phyloP scores from a whole-genome alignment of 2,888 invertebrate species.

The Drosophila koepferae region DNA sequence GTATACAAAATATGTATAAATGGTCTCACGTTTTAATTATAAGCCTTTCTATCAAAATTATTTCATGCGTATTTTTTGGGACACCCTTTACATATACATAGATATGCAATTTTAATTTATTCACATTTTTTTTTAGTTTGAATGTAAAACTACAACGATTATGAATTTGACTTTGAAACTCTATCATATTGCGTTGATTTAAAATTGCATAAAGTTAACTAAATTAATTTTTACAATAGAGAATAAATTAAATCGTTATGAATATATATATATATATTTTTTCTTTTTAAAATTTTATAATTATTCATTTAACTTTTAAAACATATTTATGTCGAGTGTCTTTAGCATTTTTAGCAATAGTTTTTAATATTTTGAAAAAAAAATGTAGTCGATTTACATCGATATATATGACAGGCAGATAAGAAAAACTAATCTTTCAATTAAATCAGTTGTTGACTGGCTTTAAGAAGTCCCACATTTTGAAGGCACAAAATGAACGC shows the following conservation, averaged over 20 bases:
- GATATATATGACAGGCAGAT: neutral
- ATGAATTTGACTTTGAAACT: neutral
- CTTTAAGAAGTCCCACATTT: neutral
- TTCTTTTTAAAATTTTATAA: too few species aligned
- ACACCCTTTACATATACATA: neutral
- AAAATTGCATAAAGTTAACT: neutral
- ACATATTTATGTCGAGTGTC: too few species aligned
- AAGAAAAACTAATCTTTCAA: neutral
- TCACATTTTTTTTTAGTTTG: neutral
- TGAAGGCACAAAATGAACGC: too few species aligned
- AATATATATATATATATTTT: too few species aligned
- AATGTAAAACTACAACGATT: neutral
- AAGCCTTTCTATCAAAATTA: too few species aligned
- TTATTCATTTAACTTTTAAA: neutral
- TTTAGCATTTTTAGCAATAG: too few species aligned
- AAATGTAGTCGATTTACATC: neutral
- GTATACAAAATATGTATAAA: too few species aligned
- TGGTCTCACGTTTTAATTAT: too few species aligned
- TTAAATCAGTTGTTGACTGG: neutral
- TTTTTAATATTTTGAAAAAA: too few species aligned
- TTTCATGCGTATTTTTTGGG: too few species aligned
- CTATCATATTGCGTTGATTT: neutral
- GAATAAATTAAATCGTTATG: too few species aligned
- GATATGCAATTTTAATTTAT: neutral
- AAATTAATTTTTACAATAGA: neutral